Percentiles rank a stretch among this genome's conserved stretches.
Evolutionary conservation across 1,140 invertebrate genomes (phyloP).

Genomic region (Dreissena polymorpha): DNA sequence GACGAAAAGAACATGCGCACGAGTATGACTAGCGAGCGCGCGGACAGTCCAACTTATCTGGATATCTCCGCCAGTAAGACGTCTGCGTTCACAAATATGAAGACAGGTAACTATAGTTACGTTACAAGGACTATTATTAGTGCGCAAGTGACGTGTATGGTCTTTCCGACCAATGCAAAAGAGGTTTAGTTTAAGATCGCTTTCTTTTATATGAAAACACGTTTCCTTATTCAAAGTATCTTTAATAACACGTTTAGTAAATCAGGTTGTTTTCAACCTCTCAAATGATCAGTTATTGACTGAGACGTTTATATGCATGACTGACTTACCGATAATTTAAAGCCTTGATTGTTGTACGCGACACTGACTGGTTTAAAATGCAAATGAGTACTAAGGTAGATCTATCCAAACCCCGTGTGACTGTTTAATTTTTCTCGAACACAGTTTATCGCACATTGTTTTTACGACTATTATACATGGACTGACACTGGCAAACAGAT

Average conservation of each 20-base stretch:
- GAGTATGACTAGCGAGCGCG: neutral
- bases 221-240: neutral
- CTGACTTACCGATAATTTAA: no score
- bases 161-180: neutral
- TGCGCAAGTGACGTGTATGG: no score
- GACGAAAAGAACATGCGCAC: conserved; percentile 21
- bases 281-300: neutral
- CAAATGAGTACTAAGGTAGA: no score
- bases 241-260: neutral
- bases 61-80: conserved; percentile 50
- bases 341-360: no score
- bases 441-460: no score
- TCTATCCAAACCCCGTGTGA: no score
- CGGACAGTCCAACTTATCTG: conserved; percentile 32
- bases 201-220: no score
- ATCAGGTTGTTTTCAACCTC: neutral
- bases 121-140: neutral
- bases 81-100: conserved; percentile 17
- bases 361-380: no score
- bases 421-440: no score
- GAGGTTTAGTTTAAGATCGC: neutral
- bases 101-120: conserved; percentile 34
- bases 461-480: no score
- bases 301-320: no score
- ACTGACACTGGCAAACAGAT: no score